phyloP scores from a whole-genome alignment of 2,113 vertebrate genomes.

The Vicugna pacos region DNA sequence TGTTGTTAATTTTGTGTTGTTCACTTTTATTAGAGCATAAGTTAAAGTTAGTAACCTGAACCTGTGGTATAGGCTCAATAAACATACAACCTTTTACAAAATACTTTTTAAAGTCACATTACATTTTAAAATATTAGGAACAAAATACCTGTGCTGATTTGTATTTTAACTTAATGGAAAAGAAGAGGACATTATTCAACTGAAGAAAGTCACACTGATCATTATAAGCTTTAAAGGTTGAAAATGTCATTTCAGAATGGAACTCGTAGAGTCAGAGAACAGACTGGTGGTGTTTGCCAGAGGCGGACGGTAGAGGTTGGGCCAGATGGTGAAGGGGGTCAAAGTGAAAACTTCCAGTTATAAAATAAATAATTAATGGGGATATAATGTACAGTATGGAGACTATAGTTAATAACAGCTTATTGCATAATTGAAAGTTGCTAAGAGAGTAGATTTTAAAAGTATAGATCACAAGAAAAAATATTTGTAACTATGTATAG shows the following conservation, averaged over 20 bases:
- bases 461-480: no score
- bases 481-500: no score
- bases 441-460: no score
- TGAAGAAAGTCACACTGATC: slow-evolving; percentile 49
- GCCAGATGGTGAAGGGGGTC: no score
- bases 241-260: neutral
- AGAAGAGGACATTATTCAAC: slow-evolving; percentile 64
- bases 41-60: neutral
- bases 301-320: no score
- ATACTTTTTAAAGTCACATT: neutral
- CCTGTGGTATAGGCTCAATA: slow-evolving; percentile 77
- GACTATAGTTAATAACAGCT: no score
- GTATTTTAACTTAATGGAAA: slow-evolving; percentile 50
- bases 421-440: no score
- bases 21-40: neutral
- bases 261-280: neutral
- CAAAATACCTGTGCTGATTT: neutral
- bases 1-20: neutral
- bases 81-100: neutral
- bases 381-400: no score
- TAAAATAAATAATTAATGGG: no score
- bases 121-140: slow-evolving; percentile 7
- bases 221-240: neutral
- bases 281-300: neutral
- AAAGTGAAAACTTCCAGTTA: no score